A percentile compares a stretch with the other conserved stretches of the same genome.
Evolutionary conservation across 2,797 vertebrate genomes (phyloP).

Genomic region (Spinus olivaceus): DNA sequence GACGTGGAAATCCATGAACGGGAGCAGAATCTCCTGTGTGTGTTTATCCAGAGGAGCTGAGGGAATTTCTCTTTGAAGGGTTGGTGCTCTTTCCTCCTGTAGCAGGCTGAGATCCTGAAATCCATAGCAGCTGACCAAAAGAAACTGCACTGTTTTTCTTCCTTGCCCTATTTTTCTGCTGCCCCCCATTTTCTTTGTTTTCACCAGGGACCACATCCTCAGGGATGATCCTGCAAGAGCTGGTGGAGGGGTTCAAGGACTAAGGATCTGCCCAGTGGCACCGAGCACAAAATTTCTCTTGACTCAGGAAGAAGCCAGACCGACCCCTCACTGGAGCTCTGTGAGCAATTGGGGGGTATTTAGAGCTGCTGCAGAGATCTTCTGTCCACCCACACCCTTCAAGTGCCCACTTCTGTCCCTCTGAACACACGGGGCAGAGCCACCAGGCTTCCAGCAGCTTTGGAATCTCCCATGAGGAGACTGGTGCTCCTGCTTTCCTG

Average conservation of each 20-base stretch:
- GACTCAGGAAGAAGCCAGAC: background rate
- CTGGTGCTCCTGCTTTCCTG: fast-evolving
- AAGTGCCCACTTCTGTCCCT: background rate
- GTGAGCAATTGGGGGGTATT: background rate
- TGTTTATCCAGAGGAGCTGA: background rate
- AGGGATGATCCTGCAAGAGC: background rate
- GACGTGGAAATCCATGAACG: background rate
- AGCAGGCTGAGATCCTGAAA: background rate
- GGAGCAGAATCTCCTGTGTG: background rate
- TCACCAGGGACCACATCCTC: background rate
- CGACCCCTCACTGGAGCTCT: fast-evolving
- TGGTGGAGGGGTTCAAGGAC: background rate
- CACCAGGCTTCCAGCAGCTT: background rate
- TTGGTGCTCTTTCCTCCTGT: background rate
- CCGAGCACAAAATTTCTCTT: background rate
- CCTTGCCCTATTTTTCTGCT: background rate
- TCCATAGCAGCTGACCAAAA: background rate
- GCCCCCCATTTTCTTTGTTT: background rate
- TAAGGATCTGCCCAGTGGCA: background rate
- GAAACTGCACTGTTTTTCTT: background rate
- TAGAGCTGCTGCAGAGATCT: background rate
- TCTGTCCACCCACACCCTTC: background rate
- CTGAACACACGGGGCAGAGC: background rate
- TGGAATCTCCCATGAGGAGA: background rate
- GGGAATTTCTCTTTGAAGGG: background rate